Evolutionary conservation across 2,797 vertebrate genomes (phyloP).

Genomic region (Limosa lapponica): DNA sequence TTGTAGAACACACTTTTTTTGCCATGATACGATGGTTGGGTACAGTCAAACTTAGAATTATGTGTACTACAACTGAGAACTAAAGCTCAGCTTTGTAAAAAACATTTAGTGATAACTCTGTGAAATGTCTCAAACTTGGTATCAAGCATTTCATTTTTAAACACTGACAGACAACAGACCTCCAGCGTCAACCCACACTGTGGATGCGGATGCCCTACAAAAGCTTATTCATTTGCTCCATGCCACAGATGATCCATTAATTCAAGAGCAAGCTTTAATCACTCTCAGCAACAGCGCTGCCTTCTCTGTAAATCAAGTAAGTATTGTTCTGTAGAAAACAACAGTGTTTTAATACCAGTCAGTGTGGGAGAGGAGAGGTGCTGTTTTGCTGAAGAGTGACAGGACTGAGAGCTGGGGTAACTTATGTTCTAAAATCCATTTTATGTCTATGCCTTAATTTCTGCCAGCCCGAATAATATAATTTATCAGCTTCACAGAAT

Average conservation of each 20-base stretch:
- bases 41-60: not conserved
- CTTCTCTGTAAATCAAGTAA: constrained; percentile 93
- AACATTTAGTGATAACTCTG: not conserved
- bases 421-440: not conserved
- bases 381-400: not conserved
- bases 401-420: not conserved
- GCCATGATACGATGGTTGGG: not conserved
- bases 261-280: constrained; percentile 85
- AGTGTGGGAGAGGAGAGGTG: not conserved
- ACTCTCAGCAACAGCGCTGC: constrained; percentile 92
- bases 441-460: not conserved
- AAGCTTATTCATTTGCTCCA: constrained; percentile 88
- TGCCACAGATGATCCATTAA: constrained; percentile 76
- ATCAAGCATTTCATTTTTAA: constrained; percentile 19
- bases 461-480: not conserved
- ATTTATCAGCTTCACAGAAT: not conserved
- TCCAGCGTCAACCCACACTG: constrained; percentile 73
- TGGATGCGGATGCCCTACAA: constrained; percentile 84
- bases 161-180: constrained; percentile 56
- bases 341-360: not conserved
- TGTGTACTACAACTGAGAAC: not conserved
- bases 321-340: constrained; percentile 49
- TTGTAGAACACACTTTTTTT: not conserved
- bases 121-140: constrained; percentile 1
- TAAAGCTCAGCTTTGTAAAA: not conserved